Evolutionary conservation across 2,888 invertebrate genomes (phyloP).

Genomic region (Charanyca ferruginea): DNA sequence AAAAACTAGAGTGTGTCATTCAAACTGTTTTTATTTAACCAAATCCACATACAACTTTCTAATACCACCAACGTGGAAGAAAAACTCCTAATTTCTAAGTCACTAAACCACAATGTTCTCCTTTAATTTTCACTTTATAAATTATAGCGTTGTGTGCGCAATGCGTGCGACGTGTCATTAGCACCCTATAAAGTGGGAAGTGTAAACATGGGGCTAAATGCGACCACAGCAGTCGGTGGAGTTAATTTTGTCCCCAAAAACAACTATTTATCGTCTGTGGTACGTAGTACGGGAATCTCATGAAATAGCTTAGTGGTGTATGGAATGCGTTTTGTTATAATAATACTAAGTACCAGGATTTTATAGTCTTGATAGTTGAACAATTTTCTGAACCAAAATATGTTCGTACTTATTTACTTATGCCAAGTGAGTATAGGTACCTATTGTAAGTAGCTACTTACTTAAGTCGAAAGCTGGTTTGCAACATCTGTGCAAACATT

Average conservation of each 20-base stretch:
- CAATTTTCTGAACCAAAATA: not conserved
- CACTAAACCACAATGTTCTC: constrained; percentile 41
- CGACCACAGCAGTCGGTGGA: constrained; percentile 49
- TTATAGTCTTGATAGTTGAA: not conserved
- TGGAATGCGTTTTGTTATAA: constrained; percentile 1
- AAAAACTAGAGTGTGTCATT: not conserved
- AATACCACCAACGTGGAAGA: constrained; percentile 47
- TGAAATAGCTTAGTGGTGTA: constrained; percentile 24
- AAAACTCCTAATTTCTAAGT: constrained; percentile 36
- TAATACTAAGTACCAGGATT: too few species aligned
- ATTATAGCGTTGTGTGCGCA: constrained; percentile 50
- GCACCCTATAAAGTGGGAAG: constrained; percentile 77
- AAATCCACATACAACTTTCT: constrained; percentile 26
- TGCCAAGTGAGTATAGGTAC: not conserved
- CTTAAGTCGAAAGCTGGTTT: constrained; percentile 33
- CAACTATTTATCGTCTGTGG: constrained; percentile 27
- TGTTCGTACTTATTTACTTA: not conserved
- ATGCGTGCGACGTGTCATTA: constrained; percentile 77
- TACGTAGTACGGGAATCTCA: constrained; percentile 28
- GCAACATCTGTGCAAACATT: constrained; percentile 29
- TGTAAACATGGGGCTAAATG: constrained; percentile 74
- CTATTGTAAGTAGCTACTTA: constrained; percentile 7
- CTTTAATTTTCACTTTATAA: constrained; percentile 64
- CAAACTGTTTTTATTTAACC: not conserved
- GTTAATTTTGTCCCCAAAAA: constrained; percentile 66